phyloP scores from a whole-genome alignment of 2,888 invertebrate genomes.

The Myopa testacea region DNA sequence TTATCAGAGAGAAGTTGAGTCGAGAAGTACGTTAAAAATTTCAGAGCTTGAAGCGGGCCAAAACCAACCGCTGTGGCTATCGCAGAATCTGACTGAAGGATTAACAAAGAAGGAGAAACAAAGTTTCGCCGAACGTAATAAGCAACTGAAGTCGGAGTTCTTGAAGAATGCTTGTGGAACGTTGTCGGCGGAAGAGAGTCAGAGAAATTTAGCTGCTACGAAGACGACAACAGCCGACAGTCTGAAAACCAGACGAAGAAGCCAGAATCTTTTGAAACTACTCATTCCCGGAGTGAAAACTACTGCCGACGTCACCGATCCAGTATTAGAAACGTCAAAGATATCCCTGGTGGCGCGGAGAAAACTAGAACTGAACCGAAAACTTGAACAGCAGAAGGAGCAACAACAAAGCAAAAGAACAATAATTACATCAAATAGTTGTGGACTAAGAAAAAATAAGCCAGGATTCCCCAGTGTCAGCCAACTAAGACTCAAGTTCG shows the following conservation, averaged over 20 bases:
- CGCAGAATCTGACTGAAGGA: background rate
- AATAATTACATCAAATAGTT: background rate
- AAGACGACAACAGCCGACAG: conserved; percentile 1
- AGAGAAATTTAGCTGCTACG: conserved; percentile 1
- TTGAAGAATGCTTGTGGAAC: conserved; percentile 52
- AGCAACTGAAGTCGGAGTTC: conserved; percentile 54
- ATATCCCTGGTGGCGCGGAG: conserved; percentile 46
- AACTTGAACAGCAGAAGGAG: conserved; percentile 36
- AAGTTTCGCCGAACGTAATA: conserved; percentile 28
- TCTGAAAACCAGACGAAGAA: background rate
- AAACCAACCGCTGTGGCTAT: conserved; percentile 33
- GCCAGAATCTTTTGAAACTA: background rate
- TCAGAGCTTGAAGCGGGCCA: conserved; percentile 26
- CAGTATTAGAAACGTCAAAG: conserved; percentile 22
- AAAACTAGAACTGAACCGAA: conserved; percentile 46
- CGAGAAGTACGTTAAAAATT: conserved; percentile 48
- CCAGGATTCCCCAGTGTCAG: conserved; percentile 18
- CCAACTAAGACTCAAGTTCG: conserved; percentile 16
- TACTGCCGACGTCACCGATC: background rate
- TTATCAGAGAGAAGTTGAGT: conserved; percentile 61
- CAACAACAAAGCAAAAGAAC: background rate
- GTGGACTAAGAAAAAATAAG: background rate
- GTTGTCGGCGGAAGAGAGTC: conserved; percentile 17
- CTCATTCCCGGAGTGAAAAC: conserved; percentile 6
- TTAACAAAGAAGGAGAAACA: conserved; percentile 30